Percentiles rank a stretch among this genome's conserved stretches.
Conservation (phyloP, 2,113 vertebrate species). For the Clupea harengus region DNA sequence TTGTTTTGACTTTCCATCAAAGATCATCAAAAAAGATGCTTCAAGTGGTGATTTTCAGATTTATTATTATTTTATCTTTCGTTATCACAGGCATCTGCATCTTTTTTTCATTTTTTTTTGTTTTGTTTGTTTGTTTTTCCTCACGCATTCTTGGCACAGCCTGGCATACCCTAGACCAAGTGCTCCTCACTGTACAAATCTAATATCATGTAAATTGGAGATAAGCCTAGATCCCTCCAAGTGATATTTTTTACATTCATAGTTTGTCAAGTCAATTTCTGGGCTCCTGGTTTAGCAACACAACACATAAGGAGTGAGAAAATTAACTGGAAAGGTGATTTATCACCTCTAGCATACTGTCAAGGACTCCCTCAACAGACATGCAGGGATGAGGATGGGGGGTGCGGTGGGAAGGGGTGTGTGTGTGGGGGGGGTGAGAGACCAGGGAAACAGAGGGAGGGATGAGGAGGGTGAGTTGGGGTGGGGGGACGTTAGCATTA, state of each 20-base stretch:
- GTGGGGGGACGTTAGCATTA: constrained; percentile 52
- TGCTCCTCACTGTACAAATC: constrained; percentile 69
- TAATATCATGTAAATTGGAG: constrained; percentile 80
- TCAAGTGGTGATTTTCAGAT: constrained; percentile 62
- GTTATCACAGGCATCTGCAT: constrained; percentile 66
- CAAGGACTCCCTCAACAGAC: constrained; percentile 99
- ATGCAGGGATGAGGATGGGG: constrained; percentile 71
- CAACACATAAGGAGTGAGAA: constrained; percentile 99
- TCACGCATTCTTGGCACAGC: constrained; percentile 23
- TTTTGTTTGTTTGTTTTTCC: constrained; percentile 38
- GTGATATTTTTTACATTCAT: constrained; percentile 91
- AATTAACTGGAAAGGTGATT: constrained; percentile 99
- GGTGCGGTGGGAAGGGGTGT: constrained; percentile 63
- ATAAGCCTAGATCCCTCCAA: constrained; percentile 76
- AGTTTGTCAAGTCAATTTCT: constrained; percentile 99
- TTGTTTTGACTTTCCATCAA: constrained; percentile 66
- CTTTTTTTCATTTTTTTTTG: constrained; percentile 20
- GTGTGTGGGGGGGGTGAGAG: constrained; percentile 56
- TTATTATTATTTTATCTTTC: constrained; percentile 66
- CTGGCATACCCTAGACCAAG: constrained; percentile 56
- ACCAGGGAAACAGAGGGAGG: constrained; percentile 44
- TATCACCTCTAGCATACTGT: constrained; percentile 99
- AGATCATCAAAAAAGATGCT: constrained; percentile 55
- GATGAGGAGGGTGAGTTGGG: constrained; percentile 82
- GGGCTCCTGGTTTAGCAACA: constrained; percentile 97